Conservation (phyloP, 2,113 vertebrate species). For the Suncus etruscus region DNA sequence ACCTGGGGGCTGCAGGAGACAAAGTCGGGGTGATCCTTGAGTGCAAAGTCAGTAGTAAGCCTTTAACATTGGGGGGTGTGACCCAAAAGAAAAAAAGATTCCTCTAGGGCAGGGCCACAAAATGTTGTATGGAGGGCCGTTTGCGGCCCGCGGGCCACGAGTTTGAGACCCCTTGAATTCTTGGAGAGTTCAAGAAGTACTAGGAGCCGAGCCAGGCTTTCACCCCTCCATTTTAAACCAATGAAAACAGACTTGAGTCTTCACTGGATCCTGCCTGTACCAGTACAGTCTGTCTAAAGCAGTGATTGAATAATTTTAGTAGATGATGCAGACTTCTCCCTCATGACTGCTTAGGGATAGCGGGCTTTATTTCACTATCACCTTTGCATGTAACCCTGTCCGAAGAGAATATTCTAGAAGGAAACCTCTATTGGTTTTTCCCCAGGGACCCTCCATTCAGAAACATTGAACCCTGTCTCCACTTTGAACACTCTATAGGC, state of each 20-base stretch:
- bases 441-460: not conserved
- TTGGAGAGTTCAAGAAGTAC: not conserved
- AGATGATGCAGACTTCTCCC: not conserved
- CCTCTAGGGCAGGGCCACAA: too few relatives aligned
- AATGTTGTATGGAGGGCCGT: too few relatives aligned
- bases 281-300: not conserved
- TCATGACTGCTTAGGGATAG: not conserved
- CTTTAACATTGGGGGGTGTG: too few relatives aligned
- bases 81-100: too few relatives aligned
- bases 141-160: too few relatives aligned
- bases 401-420: conserved; percentile 44
- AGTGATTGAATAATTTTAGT: not conserved
- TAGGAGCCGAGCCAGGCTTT: not conserved
- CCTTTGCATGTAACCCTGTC: conserved; percentile 1
- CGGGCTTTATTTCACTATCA: not conserved
- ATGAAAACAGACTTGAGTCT: not conserved
- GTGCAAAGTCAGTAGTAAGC: too few relatives aligned
- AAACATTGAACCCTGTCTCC: not conserved
- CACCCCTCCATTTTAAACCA: not conserved
- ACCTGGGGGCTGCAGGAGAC: too few relatives aligned
- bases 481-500: not conserved
- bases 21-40: too few relatives aligned
- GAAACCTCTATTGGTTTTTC: not conserved
- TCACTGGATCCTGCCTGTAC: not conserved
- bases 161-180: too few relatives aligned